Percentiles rank a stretch among this genome's conserved stretches.
Evolutionary conservation across 2,113 vertebrate species (phyloP).

Genomic region (Callospermophilus lateralis): DNA sequence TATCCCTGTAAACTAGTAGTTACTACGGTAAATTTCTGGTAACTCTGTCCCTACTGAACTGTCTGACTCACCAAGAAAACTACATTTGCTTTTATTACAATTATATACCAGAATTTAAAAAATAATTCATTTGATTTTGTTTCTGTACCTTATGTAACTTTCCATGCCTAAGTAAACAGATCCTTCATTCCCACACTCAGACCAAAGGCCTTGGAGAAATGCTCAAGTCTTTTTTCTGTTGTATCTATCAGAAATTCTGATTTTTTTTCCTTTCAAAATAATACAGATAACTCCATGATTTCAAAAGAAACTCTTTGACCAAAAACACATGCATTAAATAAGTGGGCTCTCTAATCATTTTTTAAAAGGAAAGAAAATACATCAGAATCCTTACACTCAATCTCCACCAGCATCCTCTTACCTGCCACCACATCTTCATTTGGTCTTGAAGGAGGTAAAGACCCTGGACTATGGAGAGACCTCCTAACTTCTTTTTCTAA

Average conservation of each 20-base stretch:
- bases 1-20: not conserved
- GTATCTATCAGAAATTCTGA: not conserved
- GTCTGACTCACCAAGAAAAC: not conserved
- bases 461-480: not conserved
- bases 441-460: rapidly evolving
- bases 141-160: not conserved
- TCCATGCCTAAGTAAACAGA: not conserved
- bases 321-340: conserved; percentile 26
- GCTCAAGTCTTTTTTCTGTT: not conserved
- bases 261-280: not conserved
- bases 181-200: not conserved
- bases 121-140: not conserved
- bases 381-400: not conserved
- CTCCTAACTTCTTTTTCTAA: not conserved
- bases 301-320: conserved; percentile 1
- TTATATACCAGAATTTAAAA: not conserved
- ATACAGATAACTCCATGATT: not conserved
- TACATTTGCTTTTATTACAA: not conserved
- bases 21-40: not conserved
- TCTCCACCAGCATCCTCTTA: not conserved
- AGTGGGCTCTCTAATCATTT: conserved; percentile 50
- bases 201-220: not conserved
- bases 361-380: not conserved
- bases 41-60: not conserved
- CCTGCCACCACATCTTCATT: not conserved